Conservation (phyloP, 2,797 vertebrate species). For the Chromobotia macracanthus region DNA sequence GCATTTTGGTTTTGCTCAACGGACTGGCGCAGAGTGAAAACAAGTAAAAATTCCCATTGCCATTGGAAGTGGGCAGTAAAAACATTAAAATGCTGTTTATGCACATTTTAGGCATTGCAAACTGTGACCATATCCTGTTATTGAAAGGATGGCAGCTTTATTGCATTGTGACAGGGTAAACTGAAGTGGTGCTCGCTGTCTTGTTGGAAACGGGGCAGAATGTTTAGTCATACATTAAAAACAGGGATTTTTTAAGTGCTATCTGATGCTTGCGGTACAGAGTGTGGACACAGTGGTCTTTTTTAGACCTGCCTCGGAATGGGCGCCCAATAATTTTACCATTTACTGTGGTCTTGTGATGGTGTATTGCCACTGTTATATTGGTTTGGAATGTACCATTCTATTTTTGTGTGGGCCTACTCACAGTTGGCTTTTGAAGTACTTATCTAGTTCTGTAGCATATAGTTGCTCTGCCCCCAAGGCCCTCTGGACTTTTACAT, state of each 20-base stretch:
- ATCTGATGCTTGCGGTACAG: slow-evolving; percentile 80
- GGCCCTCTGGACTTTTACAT: slow-evolving; percentile 30
- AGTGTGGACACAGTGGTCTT: slow-evolving; percentile 76
- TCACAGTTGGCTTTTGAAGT: slow-evolving; percentile 74
- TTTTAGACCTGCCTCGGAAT: slow-evolving; percentile 79
- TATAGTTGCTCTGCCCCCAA: slow-evolving; percentile 44
- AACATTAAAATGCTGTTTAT: slow-evolving; percentile 73
- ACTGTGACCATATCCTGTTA: slow-evolving; percentile 82
- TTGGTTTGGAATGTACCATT: slow-evolving; percentile 82
- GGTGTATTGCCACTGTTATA: slow-evolving; percentile 80
- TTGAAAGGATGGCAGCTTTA: slow-evolving; percentile 75
- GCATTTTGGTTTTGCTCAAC: slow-evolving; percentile 64
- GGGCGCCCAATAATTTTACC: slow-evolving; percentile 81
- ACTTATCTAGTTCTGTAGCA: slow-evolving; percentile 69
- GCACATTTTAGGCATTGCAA: slow-evolving; percentile 74
- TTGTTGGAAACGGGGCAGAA: slow-evolving; percentile 68
- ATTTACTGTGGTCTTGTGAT: slow-evolving; percentile 83
- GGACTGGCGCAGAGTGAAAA: slow-evolving; percentile 58
- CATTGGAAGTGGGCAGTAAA: slow-evolving; percentile 65
- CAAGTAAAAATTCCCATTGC: slow-evolving; percentile 56
- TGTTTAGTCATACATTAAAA: slow-evolving; percentile 78
- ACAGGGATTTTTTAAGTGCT: slow-evolving; percentile 78
- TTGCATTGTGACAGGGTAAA: slow-evolving; percentile 63
- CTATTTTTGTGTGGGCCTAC: slow-evolving; percentile 77
- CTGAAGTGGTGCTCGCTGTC: slow-evolving; percentile 58